phyloP scores from a whole-genome alignment of 2,797 vertebrate genomes.

The Rhinella marina region DNA sequence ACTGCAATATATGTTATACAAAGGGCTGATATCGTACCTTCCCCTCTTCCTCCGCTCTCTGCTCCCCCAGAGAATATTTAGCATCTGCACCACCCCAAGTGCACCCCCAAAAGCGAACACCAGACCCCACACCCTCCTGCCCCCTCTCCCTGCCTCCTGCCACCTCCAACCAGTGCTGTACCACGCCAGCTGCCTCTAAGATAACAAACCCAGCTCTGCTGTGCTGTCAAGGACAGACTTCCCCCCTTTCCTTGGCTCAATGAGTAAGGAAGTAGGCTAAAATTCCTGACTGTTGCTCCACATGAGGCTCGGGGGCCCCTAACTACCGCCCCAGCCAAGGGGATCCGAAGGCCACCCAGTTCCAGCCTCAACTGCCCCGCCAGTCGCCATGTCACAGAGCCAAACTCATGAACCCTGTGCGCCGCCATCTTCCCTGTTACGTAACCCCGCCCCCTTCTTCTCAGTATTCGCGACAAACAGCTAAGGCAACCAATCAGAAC shows the following conservation, averaged over 20 bases:
- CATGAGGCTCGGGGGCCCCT: not conserved
- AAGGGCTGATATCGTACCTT: constrained; percentile 64
- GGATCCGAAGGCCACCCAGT: not conserved
- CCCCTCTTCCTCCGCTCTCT: constrained; percentile 65
- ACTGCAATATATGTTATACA: no score
- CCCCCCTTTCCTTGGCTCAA: not conserved
- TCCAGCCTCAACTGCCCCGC: not conserved
- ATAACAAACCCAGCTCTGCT: constrained; percentile 34
- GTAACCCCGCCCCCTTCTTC: not conserved
- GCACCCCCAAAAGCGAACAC: constrained; percentile 72
- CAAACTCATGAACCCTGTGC: not conserved
- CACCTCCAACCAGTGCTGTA: not conserved
- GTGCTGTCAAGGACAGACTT: not conserved
- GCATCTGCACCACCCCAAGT: constrained; percentile 69
- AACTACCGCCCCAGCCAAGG: not conserved
- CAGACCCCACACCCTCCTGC: constrained; percentile 62
- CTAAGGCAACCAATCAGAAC: not conserved
- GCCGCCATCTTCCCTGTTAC: constrained; percentile 45
- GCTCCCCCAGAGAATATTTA: constrained; percentile 64
- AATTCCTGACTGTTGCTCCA: not conserved
- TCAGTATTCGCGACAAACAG: not conserved
- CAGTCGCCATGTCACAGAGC: constrained; percentile 24
- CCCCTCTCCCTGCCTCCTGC: not conserved
- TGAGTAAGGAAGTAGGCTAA: not conserved
- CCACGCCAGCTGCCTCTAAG: constrained; percentile 8